These are phyloP conservation scores for Xenus cinereus DNA, from an alignment of 2,113 vertebrate species.

Conservation along the genomic window DNA sequence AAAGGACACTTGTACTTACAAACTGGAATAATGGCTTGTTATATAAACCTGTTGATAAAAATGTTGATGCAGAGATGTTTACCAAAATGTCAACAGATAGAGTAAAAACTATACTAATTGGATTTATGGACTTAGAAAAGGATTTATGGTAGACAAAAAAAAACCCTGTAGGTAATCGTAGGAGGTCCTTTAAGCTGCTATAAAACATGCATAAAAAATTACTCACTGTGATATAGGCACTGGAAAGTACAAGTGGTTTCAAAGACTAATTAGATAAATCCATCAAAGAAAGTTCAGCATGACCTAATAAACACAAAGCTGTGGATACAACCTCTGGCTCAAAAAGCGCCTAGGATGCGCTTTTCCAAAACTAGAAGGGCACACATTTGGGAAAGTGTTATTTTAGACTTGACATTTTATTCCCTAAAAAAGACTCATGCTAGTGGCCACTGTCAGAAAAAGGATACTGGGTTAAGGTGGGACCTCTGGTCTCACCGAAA, in stretches of 20 bases:
- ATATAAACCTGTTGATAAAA: constrained; percentile 31
- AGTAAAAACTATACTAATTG: constrained; percentile 8
- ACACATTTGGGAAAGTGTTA: background rate
- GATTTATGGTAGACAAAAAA: background rate
- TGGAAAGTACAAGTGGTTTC: background rate
- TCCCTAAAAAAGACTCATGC: background rate
- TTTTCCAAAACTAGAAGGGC: background rate
- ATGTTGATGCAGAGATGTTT: background rate
- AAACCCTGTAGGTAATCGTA: background rate
- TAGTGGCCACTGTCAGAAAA: background rate
- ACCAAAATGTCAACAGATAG: background rate
- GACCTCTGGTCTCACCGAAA: background rate
- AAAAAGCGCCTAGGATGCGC: background rate
- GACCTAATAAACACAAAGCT: background rate
- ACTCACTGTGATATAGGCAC: background rate
- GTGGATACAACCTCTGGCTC: background rate
- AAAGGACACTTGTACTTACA: background rate
- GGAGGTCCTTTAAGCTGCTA: background rate
- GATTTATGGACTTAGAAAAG: background rate
- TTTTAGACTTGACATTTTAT: background rate
- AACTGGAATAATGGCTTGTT: background rate
- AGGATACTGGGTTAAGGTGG: background rate
- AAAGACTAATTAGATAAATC: constrained; percentile 46
- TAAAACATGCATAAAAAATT: background rate
- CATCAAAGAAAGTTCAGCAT: background rate